Evolutionary conservation across 2,113 vertebrate genomes (phyloP).

Genomic region (Climacteris rufus): DNA sequence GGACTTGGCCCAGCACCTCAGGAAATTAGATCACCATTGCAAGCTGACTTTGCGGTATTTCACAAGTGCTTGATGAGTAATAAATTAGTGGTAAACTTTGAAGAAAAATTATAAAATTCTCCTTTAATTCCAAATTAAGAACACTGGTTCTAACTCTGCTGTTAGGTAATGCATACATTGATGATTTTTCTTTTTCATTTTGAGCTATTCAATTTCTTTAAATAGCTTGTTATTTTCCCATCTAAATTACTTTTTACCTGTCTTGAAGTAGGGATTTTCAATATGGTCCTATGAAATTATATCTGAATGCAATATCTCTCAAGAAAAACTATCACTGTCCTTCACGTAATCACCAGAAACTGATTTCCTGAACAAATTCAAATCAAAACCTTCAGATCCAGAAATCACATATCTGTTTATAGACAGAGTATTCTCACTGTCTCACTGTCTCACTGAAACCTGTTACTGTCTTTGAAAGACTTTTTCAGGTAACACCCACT

Average conservation of each 20-base stretch:
- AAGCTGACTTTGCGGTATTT: not conserved
- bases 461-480: not conserved
- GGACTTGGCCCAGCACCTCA: not conserved
- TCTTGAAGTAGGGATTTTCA: not conserved
- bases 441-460: too few species aligned
- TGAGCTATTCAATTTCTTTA: not conserved
- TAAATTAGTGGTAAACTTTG: constrained; percentile 13
- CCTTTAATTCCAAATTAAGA: constrained; percentile 22
- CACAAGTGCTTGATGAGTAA: not conserved
- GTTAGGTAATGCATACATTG: not conserved
- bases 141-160: not conserved
- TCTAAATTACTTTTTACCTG: not conserved
- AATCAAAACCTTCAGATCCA: not conserved
- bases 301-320: not conserved
- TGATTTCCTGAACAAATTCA: not conserved
- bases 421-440: not conserved
- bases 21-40: not conserved
- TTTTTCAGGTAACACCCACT: not conserved
- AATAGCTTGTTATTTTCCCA: not conserved
- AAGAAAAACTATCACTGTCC: not conserved
- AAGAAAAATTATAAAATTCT: constrained; percentile 27
- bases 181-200: not conserved
- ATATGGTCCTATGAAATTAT: not conserved
- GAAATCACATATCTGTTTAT: not conserved
- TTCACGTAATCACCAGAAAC: not conserved